Base-by-base conservation (phyloP, 2,888 invertebrate genomes). In the Leptopilina syphax region DNA sequence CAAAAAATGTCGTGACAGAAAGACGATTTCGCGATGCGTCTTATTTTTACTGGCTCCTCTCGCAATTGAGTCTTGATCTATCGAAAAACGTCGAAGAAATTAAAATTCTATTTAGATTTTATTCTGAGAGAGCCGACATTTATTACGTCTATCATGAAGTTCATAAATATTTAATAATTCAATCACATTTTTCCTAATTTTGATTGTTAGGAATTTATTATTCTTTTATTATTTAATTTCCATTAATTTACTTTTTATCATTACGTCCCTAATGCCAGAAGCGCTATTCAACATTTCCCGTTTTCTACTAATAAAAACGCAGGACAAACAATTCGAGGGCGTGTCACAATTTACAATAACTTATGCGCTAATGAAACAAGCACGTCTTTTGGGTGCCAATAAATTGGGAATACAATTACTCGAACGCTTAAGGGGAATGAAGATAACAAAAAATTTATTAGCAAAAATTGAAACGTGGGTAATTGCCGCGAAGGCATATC, bases 131-230 rank as follows among this genome's bases (percentile, higher is more conserved):
- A 82, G 97, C 99, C 5, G 97, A 97, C 86, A 95, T 98, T 83
- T 99, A 99, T 93, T 98, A 98, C 92, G 97, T 98, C 8, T 99
- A 98, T 92, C 96, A 98, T 87, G 95, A 96, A 34, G 96, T 99
- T 68, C 97, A 98, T 90, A 95, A 96, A 89, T 99, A 98, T 92
- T 95, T 98, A 89, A 95, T 95, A 90, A 92, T 93, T 77, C 34
- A 1, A 50, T 76, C n/a, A 12, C n/a, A 6, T 44, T 66, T 41
- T 76, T n/a, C 41, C 57, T 18, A 5, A 68, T 65, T 27, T 66
- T 27, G 44, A 0, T 9, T 12, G 10, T 50, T 13, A 34, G 34
- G 2, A 34, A 34, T n/a, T n/a, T n/a, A n/a, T n/a, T n/a, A n/a
- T n/a, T n/a, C n/a, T n/a, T 47, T 47, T 24, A 41, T 57, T 12